Evolutionary conservation across 35 echinoderm and acorn worm genomes (phyloP).

Genomic region (Lytechinus pictus): DNA sequence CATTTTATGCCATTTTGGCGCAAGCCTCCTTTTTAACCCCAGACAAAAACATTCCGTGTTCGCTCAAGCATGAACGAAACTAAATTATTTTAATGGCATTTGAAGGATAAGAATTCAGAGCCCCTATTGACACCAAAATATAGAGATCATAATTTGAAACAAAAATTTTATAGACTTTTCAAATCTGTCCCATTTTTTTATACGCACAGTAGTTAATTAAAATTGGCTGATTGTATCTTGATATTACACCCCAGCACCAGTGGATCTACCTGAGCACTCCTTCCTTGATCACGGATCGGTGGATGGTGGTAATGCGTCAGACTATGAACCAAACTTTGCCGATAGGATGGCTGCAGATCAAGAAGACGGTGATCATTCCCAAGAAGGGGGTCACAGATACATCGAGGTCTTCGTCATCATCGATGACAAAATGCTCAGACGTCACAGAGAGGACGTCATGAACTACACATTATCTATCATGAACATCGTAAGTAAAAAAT

Average conservation of each 20-base stretch:
- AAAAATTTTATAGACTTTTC: too few species aligned
- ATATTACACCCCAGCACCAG: neutral
- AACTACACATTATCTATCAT: neutral
- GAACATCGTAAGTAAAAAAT: slow-evolving; percentile 45
- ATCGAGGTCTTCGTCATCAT: slow-evolving; percentile 25
- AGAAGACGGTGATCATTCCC: neutral
- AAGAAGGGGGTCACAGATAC: slow-evolving; percentile 4
- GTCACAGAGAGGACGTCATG: neutral
- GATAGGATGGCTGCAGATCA: neutral
- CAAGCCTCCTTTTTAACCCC: too few species aligned
- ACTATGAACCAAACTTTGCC: neutral
- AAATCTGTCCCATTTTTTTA: too few species aligned
- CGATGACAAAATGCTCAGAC: neutral
- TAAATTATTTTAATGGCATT: too few species aligned
- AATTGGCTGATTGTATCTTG: too few species aligned
- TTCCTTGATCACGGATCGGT: neutral
- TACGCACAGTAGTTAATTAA: too few species aligned
- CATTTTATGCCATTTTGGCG: too few species aligned
- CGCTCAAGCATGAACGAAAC: too few species aligned
- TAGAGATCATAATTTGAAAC: too few species aligned
- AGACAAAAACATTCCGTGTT: too few species aligned
- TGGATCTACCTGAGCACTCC: neutral
- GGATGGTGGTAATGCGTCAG: neutral
- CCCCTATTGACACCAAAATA: too few species aligned
- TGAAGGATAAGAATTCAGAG: too few species aligned